These are phyloP conservation scores for Monodelphis domestica DNA, from an alignment of 2,797 vertebrate species.

Conservation along the genomic window DNA sequence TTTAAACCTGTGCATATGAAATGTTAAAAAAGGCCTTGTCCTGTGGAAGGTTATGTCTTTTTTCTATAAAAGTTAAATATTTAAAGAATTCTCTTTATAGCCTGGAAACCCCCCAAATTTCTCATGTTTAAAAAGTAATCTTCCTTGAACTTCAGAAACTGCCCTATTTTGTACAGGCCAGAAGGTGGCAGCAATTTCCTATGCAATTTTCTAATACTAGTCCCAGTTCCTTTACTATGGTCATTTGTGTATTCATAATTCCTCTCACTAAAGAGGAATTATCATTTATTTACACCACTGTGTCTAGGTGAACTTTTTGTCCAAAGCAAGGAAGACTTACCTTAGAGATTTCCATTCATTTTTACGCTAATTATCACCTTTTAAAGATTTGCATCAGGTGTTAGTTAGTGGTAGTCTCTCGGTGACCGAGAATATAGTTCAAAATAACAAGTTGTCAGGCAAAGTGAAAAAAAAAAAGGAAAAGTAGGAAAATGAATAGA, in stretches of 20 bases:
- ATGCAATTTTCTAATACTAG: neutral
- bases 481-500: neutral
- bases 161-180: constrained; percentile 40
- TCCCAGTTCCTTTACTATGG: fast-evolving
- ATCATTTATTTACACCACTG: neutral
- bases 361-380: constrained; percentile 10
- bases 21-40: constrained; percentile 15
- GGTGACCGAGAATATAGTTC: neutral
- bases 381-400: constrained; percentile 4
- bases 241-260: neutral
- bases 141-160: neutral
- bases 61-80: constrained; percentile 43
- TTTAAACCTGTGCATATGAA: constrained; percentile 18
- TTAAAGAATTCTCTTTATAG: neutral
- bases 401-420: no score
- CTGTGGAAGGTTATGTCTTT: neutral
- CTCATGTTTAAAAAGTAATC: neutral
- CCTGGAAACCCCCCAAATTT: neutral
- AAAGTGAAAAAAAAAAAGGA: neutral
- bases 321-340: neutral
- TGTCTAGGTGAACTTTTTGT: neutral
- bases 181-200: constrained; percentile 69
- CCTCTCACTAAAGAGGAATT: neutral
- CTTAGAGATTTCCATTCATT: neutral
- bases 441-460: neutral